Evolutionary conservation across 92 coral and sea anemone genomes (phyloP), one percentile per base, ranked within the genome.

Genomic region (Paramuricea clavata): DNA sequence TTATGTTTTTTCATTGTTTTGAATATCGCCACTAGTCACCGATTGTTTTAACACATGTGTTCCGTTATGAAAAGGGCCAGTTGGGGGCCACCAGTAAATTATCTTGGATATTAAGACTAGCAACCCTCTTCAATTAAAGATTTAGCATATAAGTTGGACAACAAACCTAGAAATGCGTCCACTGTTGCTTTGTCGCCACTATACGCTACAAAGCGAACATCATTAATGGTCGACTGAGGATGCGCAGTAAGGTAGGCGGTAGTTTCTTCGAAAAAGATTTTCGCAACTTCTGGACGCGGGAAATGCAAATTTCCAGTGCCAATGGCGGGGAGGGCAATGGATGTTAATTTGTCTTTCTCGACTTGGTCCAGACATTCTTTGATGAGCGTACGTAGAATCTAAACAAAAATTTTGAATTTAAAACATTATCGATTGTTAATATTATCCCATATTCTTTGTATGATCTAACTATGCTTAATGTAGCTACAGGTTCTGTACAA

Each of bases 301-400:
- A 83, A 83, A 3, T 50, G n/a, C 5, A 69, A 69, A 56, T 83
- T 69, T 47, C 87, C 87, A 11, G 87, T 69, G 7, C 87, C 87
- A 83, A 83, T 83, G 52, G 87, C 87, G 25, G 87, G 87, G 15
- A 83, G 13, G 16, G 87, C 92, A 32, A 94, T 92, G 27, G 85
- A 90, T 3, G 83, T 82, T 25, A 90, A 83, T 8, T 76, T 78
- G 83, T 83, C 81, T 27, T 76, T 76, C 61, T 87, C 87, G 8
- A 93, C 90, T 89, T 92, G 89, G 0, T 65, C 36, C 17, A 94
- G 87, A 49, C 98, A 92, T 1, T 60, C 78, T 77, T 72, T 21
- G 30, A 94, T 43, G 0, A 87, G 49, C n/a, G 33, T 22, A 36
- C 25, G 35, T 6, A 87, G 60, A 19, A 39, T 74, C 90, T 87